These are phyloP conservation scores for Drosophila leonis DNA, from an alignment of 2,888 invertebrate genomes.

Conservation along the genomic window DNA sequence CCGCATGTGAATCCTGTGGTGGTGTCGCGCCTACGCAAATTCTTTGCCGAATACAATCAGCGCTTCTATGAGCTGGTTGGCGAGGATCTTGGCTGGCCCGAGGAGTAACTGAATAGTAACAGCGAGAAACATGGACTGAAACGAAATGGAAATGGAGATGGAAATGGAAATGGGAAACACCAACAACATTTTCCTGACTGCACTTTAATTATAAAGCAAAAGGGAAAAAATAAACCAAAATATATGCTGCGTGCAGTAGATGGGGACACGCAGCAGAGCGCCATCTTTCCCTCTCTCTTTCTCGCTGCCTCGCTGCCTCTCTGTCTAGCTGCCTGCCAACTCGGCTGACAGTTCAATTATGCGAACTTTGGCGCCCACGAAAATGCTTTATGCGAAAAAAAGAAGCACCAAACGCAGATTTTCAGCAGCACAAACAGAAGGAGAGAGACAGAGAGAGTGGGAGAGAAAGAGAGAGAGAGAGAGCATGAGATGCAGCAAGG, in stretches of 20 bases:
- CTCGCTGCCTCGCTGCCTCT: not conserved
- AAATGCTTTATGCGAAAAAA: slow-evolving; percentile 26
- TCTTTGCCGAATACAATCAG: slow-evolving; percentile 96
- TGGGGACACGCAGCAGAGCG: slow-evolving; percentile 12
- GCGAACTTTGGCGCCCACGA: slow-evolving; percentile 50
- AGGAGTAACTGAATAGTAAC: slow-evolving; percentile 88
- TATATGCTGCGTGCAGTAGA: slow-evolving; percentile 29
- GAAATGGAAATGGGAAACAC: slow-evolving; percentile 7
- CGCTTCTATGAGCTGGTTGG: slow-evolving; percentile 97
- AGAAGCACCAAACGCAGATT: slow-evolving; percentile 11
- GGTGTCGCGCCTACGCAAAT: slow-evolving; percentile 92
- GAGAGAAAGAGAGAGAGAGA: not conserved
- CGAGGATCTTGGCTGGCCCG: slow-evolving; percentile 97
- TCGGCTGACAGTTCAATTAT: slow-evolving; percentile 78
- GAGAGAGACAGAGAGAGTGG: slow-evolving; percentile 22
- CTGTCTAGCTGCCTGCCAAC: slow-evolving; percentile 46
- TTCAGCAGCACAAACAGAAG: slow-evolving; percentile 19
- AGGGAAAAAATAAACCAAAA: not conserved
- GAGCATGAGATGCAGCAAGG: slow-evolving; percentile 43
- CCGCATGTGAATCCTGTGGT: slow-evolving; percentile 93
- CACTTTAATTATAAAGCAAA: slow-evolving; percentile 51
- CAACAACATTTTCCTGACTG: slow-evolving; percentile 42
- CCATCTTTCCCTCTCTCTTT: slow-evolving; percentile 37
- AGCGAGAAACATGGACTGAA: slow-evolving; percentile 68
- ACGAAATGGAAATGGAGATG: not conserved